Percentiles rank a stretch among this genome's conserved stretches.
phyloP scores from a whole-genome alignment of 2,797 vertebrate species.

The Hemibagrus guttatus region DNA sequence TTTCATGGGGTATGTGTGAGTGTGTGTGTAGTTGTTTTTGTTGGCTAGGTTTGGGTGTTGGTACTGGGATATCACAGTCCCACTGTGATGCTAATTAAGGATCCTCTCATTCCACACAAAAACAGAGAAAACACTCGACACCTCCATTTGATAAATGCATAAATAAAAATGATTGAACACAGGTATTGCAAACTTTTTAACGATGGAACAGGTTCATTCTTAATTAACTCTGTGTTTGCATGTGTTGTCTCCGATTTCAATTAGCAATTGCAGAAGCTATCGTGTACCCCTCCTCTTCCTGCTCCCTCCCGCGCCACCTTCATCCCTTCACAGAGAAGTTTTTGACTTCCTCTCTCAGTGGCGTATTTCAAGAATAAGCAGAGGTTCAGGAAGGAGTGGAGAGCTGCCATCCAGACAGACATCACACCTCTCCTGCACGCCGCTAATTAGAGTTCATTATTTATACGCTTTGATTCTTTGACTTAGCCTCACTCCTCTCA shows the following conservation, averaged over 20 bases:
- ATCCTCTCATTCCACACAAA: constrained; percentile 66
- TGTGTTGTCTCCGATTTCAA: constrained; percentile 57
- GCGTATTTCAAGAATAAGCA: constrained; percentile 70
- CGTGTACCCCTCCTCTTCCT: constrained; percentile 61
- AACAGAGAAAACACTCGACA: constrained; percentile 46
- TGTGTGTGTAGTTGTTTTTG: constrained; percentile 29
- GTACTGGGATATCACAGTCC: constrained; percentile 62
- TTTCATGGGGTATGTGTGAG: constrained; percentile 38
- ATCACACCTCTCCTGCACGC: constrained; percentile 75
- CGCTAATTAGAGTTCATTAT: constrained; percentile 83
- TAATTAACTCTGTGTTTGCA: constrained; percentile 66
- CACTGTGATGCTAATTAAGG: constrained; percentile 79
- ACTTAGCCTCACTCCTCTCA: constrained; percentile 71
- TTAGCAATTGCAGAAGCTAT: constrained; percentile 56
- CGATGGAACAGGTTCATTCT: constrained; percentile 64
- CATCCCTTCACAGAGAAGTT: constrained; percentile 59
- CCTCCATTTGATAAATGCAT: constrained; percentile 43
- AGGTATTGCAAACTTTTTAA: constrained; percentile 68
- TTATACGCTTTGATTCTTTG: constrained; percentile 84
- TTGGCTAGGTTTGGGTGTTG: constrained; percentile 65
- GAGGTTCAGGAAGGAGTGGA: constrained; percentile 70
- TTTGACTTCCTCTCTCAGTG: constrained; percentile 68
- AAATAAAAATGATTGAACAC: constrained; percentile 47
- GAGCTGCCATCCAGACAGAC: constrained; percentile 70
- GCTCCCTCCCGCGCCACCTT: constrained; percentile 34